Evolutionary conservation across 2,113 vertebrate species (phyloP).

Genomic region (Oceanodroma tethys): DNA sequence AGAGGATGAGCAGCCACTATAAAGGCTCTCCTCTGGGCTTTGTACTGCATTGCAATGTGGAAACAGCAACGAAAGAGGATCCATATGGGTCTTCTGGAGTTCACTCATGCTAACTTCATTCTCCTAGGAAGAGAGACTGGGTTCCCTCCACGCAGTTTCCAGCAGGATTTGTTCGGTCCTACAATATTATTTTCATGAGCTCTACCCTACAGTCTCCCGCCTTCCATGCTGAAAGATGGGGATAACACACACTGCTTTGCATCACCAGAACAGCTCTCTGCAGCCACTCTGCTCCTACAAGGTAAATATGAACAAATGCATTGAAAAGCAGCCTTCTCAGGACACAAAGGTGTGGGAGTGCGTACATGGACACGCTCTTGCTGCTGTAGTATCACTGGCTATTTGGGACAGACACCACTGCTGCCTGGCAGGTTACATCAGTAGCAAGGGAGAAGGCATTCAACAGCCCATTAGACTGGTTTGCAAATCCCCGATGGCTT

Average conservation of each 20-base stretch:
- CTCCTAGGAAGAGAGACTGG: background rate
- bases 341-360: background rate
- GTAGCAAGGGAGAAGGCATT: background rate
- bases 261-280: background rate
- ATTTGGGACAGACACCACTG: background rate
- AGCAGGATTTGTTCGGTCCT: background rate
- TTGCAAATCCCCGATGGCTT: background rate
- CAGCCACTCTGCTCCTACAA: background rate
- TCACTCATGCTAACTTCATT: background rate
- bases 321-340: background rate
- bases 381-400: background rate
- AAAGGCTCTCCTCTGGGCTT: background rate
- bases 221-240: background rate
- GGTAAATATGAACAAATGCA: background rate
- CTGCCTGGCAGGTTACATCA: background rate
- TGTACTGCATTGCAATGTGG: accelerated
- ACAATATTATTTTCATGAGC: background rate
- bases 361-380: background rate
- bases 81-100: background rate
- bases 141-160: background rate
- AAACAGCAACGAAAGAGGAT: background rate
- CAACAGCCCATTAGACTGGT: background rate
- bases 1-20: background rate
- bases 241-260: background rate
- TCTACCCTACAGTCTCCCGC: background rate